phyloP scores from a whole-genome alignment of 2,888 invertebrate species.

The Craniophora ligustri region DNA sequence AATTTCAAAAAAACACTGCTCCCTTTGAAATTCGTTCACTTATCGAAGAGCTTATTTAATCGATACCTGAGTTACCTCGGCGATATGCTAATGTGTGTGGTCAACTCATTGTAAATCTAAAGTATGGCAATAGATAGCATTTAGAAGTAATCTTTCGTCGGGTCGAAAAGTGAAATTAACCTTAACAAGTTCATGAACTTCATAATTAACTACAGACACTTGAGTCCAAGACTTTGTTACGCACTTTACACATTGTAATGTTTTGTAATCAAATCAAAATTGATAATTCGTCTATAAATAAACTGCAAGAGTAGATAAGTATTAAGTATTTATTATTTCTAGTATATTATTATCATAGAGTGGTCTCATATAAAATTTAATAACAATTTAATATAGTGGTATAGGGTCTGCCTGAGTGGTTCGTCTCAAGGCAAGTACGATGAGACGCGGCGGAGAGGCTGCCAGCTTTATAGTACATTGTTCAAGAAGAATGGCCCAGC shows the following conservation, averaged over 20 bases:
- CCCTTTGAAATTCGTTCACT: conserved; percentile 5
- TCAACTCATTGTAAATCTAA: too few relatives aligned
- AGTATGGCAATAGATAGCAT: conserved; percentile 3
- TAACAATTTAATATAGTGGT: conserved; percentile 72
- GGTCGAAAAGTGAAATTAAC: not conserved
- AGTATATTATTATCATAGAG: not conserved
- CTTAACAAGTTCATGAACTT: not conserved
- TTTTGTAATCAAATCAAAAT: not conserved
- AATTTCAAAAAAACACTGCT: conserved; percentile 3
- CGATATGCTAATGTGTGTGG: conserved; percentile 12
- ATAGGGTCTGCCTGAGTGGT: conserved; percentile 81
- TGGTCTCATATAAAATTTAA: not conserved
- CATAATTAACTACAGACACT: not conserved
- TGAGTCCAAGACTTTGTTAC: not conserved
- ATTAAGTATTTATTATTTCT: not conserved
- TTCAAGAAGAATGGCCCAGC: conserved; percentile 91
- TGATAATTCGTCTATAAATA: not conserved
- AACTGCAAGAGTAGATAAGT: not conserved
- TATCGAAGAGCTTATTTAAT: conserved; percentile 33
- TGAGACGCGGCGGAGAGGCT: conserved; percentile 71
- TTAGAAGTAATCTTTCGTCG: not conserved
- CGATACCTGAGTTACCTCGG: conserved; percentile 42
- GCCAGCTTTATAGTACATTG: conserved; percentile 89
- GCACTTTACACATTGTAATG: not conserved
- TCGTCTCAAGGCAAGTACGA: conserved; percentile 71